Base-by-base conservation (phyloP, 2,113 vertebrate genomes). In the Bubo bubo region DNA sequence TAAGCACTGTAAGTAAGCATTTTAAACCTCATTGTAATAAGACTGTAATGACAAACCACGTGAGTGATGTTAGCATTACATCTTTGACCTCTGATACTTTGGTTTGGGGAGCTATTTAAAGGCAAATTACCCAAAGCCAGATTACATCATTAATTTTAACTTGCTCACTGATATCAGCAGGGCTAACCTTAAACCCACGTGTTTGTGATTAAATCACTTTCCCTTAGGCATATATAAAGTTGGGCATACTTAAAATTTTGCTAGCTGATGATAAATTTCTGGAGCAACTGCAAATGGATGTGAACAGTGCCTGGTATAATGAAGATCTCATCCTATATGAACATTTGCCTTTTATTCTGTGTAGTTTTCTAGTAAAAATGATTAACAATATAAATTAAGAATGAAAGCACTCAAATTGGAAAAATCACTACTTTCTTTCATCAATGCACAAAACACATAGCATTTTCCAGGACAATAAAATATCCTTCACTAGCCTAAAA, bases 241-340 rank as follows among this genome's bases (percentile, higher is more conserved):
- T n/a, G 20, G 7, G 5, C 5, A n/a, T 34, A n/a, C 12, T 67
- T 58, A 23, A 3, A 30, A 15, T 81, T 88, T 77, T 64, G 12
- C 19, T 66, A 55, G 28, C 2, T 59, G 30, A 50, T 39, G 4
- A 15, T 28, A 68, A 82, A 79, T 35, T 67, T 12, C 50, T 34
- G 9, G 8, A 87, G 12, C 5, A 55, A 32, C 22, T 64, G 22
- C 14, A 60, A 35, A 41, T 8, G 4, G 8, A 86, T 67, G 52
- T 9, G 6, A 35, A 32, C 3, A 7, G 8, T 63, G 14, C 7
- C 20, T 3, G 2, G 3, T 12, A 45, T 2, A 1, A 41, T 10
- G 4, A 79, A 21, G 17, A n/a, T 32, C 26, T 55, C 30, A 64
- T 39, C 49, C 12, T 50, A 3, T 17, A 16, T 15, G 20, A 62